Evolutionary conservation across 2,888 invertebrate species (phyloP), one percentile per base, ranked within the genome.

Genomic region (Mongoloraphidia duomilia): DNA sequence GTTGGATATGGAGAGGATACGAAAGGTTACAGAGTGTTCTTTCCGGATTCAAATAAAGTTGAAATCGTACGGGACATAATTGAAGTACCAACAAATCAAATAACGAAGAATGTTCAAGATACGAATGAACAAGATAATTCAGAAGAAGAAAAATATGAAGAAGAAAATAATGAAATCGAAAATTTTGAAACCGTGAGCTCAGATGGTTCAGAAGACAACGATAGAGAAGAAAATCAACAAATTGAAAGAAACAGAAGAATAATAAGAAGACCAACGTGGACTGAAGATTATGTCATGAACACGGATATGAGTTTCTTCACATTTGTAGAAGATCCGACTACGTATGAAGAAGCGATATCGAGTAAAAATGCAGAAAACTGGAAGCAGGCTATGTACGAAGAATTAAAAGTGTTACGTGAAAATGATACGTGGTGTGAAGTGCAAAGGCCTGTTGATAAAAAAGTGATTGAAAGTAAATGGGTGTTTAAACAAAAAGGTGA

Each of bases 1-100:
- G 56, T 65, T 39, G 67, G 65, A 8, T 65, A 67, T 47, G 56
- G 58, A 50, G 62, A 61, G 33, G 41, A 52, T 36, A 44, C 44
- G 5, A 56, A 56, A 45, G 53, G 56, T 9, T 55, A 53, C 40
- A 44, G 52, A 49, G 49, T 56, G 3, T 56, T 44, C 44, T 53
- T 51, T 44, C 46, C 53, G n/a, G 44, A 55, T 9, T 51, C 47
- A 36, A 53, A 10, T 9, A 10, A 9, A 40, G 40, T 40, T 13
- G 13, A 9, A 13, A 13, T 12, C 8, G 40, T 14, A 6, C 40
- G 40, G 10, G 14, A 40, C 14, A 9, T 40, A 40, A 13, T 40
- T 40, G 40, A 40, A 40, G 14, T 13, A 9, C 10, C 12, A 14
- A 40, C 12, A 40, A 13, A 9, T 14, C 12, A 40, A 9, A 13